A percentile compares a stretch with the other conserved stretches of the same genome.
Evolutionary conservation across 2,113 vertebrate species (phyloP).

Genomic region (Calyptommatus sinebrachiatus): DNA sequence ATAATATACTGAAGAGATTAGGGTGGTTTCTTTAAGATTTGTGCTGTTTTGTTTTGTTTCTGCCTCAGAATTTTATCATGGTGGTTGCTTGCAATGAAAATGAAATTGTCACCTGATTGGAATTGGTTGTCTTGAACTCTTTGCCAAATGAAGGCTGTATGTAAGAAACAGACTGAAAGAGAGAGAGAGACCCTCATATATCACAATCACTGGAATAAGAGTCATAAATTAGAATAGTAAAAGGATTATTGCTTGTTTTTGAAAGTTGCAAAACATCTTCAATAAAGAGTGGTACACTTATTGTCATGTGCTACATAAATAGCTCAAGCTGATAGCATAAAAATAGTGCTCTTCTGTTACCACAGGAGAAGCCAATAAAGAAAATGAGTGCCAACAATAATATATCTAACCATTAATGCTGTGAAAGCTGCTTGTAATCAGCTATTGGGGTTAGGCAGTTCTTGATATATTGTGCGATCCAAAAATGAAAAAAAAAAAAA

Average conservation of each 20-base stretch:
- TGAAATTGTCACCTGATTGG: not conserved
- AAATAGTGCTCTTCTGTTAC: not conserved
- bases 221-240: not conserved
- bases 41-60: not conserved
- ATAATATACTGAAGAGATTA: not conserved
- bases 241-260: not conserved
- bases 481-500: not conserved
- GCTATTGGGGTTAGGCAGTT: slow-evolving; percentile 27
- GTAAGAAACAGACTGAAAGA: too few relatives aligned
- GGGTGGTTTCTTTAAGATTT: not conserved
- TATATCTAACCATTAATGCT: slow-evolving; percentile 47
- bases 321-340: slow-evolving; percentile 13
- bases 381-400: slow-evolving; percentile 34
- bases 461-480: not conserved
- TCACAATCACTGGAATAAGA: not conserved
- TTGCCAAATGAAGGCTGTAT: not conserved
- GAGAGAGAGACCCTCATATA: not conserved
- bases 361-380: slow-evolving; percentile 25
- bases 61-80: not conserved
- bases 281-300: not conserved
- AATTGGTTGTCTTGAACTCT: not conserved
- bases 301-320: not conserved
- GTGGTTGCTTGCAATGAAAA: not conserved
- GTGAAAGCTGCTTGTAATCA: slow-evolving; percentile 34
- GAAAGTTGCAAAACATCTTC: slow-evolving; percentile 14